These are phyloP conservation scores for Spilogale gracilis DNA, from an alignment of 2,113 vertebrate species.

Conservation along the genomic window DNA sequence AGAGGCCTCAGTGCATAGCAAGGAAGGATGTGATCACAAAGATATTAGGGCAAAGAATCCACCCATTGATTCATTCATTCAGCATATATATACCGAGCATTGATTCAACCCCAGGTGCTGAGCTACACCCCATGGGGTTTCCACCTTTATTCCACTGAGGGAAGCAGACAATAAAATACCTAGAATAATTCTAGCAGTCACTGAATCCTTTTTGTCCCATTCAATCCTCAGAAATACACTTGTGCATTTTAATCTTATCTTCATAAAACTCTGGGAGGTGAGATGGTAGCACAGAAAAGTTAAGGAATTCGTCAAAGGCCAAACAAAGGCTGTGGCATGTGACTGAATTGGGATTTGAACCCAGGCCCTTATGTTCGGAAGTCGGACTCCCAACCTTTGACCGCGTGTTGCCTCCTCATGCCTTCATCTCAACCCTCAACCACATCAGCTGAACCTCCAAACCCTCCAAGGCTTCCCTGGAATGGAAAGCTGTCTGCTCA, in stretches of 20 bases:
- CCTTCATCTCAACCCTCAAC: background rate
- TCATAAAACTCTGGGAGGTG: background rate
- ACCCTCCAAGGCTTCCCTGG: rapidly evolving
- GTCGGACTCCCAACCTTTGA: background rate
- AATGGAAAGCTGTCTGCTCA: background rate
- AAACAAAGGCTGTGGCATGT: background rate
- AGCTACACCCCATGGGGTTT: background rate
- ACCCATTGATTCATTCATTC: background rate
- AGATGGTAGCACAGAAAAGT: background rate
- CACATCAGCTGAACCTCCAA: background rate
- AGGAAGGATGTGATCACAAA: background rate
- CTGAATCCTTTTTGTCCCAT: background rate
- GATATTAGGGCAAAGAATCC: background rate
- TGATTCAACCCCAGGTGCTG: background rate
- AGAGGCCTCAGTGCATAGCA: background rate
- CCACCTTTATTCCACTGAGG: background rate
- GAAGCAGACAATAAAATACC: background rate
- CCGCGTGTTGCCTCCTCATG: background rate
- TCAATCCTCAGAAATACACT: background rate
- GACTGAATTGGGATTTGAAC: background rate
- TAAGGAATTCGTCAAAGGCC: background rate
- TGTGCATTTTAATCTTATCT: background rate
- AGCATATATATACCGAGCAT: rapidly evolving
- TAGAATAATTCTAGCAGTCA: background rate
- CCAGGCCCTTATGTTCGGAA: background rate